Base-by-base conservation (phyloP, 2,113 vertebrate species). In the Silurus glanis region DNA sequence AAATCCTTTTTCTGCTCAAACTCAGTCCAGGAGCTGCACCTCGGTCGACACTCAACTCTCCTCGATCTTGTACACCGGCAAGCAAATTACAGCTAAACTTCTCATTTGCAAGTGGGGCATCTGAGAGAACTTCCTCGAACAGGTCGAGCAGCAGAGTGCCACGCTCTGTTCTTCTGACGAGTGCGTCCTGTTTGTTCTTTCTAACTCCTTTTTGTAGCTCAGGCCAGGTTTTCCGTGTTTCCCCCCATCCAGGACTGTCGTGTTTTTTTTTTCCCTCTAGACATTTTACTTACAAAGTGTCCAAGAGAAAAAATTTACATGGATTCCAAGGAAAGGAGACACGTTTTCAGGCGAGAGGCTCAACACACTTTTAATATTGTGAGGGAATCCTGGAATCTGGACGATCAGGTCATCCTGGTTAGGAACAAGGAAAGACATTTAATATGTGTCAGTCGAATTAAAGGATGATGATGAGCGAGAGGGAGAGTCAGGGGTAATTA, bases 271-370 rank as follows among this genome's bases (percentile, higher is more conserved):
- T 37, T 37, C 1, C 55, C 13, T 13, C 14, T 16, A 87, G 51
- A 12, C 16, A 89, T 89, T 89, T 89, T 86, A 89, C 89, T 89
- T 72, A 10, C 89, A 89, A 89, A 89, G 76, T 61, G 86, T 25
- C 23, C 10, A 49, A 21, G 76, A 37, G 37, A 87, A 14, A 85
- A 59, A 79, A 87, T 89, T 86, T 83, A 84, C 89, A 86, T 89
- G 21, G 47, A 64, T 19, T 82, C 17, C 80, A 66, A 28, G 28
- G 10, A 25, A 62, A 69, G 19, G 28, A 55, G 25, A 58, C 16
- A 64, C n/a, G 7, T 47, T 19, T 47, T 72, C 37, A 49, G 13
- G 47, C 19, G 5, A 53, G 21, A 51, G 21, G 21, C 72, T 4
- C 55, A 79, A 58, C 8, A 37, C 8, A 14, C 25, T 58, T 58